phyloP scores from a whole-genome alignment of 2,113 vertebrate species.

The Propithecus coquereli region DNA sequence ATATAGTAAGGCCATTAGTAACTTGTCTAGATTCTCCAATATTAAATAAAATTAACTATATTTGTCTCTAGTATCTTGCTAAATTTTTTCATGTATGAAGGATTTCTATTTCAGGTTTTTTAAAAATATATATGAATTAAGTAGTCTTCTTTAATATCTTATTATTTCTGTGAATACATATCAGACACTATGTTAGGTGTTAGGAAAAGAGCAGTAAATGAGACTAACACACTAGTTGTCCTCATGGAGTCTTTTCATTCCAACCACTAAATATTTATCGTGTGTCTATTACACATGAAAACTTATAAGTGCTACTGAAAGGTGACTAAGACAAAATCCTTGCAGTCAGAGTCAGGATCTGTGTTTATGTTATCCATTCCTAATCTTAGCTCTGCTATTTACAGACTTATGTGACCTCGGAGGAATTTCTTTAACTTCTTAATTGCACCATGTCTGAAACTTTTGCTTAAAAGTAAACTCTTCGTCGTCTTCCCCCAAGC shows the following conservation, averaged over 20 bases:
- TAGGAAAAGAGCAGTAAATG: background rate
- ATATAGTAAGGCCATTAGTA: background rate
- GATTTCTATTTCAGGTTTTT: background rate
- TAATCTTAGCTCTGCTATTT: background rate
- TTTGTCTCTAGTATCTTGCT: background rate
- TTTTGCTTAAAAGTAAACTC: background rate
- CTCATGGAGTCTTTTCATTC: background rate
- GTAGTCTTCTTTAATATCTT: background rate
- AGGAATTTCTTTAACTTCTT: background rate
- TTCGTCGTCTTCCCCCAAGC: background rate
- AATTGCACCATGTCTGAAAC: rapidly evolving
- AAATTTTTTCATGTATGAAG: background rate
- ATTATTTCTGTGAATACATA: background rate
- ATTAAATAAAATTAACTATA: background rate
- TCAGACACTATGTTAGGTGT: background rate
- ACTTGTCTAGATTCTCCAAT: background rate
- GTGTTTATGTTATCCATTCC: background rate
- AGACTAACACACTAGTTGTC: background rate
- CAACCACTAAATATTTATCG: background rate
- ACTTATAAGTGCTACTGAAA: background rate
- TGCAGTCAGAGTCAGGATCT: background rate
- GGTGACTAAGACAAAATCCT: background rate
- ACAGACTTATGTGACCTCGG: rapidly evolving
- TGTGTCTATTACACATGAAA: background rate
- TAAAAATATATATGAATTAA: background rate